A percentile compares a stretch with the other conserved stretches of the same genome.
These are phyloP conservation scores for Leptinotarsa tumamoca DNA, from an alignment of 2,888 invertebrate genomes.

Conservation along the genomic window DNA sequence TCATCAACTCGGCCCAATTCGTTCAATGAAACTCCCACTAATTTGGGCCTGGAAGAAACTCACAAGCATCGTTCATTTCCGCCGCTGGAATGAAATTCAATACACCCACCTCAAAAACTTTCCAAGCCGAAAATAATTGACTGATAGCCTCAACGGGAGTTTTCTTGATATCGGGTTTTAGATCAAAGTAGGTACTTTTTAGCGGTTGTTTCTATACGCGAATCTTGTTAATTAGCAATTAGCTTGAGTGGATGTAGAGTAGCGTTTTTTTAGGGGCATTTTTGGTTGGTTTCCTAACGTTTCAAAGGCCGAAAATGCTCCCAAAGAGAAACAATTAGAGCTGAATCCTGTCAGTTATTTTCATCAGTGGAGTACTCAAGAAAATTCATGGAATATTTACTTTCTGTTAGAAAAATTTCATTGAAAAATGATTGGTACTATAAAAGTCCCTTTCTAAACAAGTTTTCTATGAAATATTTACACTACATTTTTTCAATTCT, in stretches of 20 bases:
- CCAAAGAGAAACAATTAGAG: no score
- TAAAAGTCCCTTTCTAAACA: no score
- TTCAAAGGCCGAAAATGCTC: no score
- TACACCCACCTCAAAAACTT: conserved; percentile 4
- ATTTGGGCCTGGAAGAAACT: not conserved
- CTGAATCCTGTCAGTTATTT: no score
- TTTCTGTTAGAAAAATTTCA: no score
- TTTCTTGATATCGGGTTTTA: not conserved
- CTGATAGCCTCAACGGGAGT: not conserved
- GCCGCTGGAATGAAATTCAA: not conserved
- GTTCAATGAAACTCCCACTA: not conserved
- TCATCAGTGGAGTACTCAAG: no score
- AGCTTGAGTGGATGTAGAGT: not conserved
- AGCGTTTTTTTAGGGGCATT: no score
- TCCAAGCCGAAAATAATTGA: not conserved
- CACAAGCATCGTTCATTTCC: not conserved
- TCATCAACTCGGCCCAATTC: not conserved
- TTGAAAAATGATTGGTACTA: no score
- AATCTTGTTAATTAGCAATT: not conserved
- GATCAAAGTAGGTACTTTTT: not conserved
- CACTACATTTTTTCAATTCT: no score
- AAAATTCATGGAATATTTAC: no score
- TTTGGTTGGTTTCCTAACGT: no score
- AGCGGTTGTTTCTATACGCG: not conserved
- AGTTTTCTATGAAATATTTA: no score